These are phyloP conservation scores for Epinotia demarniana DNA, from an alignment of 2,888 invertebrate genomes.

Conservation along the genomic window DNA sequence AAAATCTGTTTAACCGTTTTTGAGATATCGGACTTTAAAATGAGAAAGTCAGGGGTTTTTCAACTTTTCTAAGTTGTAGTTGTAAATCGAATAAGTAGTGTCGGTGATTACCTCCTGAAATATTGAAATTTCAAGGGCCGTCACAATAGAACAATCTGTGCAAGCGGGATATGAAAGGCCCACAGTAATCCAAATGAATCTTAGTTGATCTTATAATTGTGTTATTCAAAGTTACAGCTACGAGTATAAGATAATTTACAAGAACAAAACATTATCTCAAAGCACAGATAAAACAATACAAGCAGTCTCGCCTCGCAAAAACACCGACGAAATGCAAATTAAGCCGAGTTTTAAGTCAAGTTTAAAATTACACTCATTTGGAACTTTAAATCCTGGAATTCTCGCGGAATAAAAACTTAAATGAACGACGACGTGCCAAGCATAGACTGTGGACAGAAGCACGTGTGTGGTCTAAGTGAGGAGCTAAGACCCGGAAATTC, in stretches of 20 bases:
- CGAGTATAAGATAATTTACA: background rate
- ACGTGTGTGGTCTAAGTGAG: conserved; percentile 3
- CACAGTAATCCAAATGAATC: too few species aligned
- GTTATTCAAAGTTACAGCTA: too few species aligned
- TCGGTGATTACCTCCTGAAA: too few species aligned
- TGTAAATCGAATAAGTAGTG: too few species aligned
- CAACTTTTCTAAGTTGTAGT: too few species aligned
- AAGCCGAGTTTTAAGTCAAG: conserved; percentile 43
- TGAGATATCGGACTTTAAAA: too few species aligned
- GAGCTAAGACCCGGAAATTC: background rate
- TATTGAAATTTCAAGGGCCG: too few species aligned
- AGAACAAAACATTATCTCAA: conserved; percentile 1
- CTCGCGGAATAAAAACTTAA: conserved; percentile 48
- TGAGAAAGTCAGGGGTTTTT: too few species aligned
- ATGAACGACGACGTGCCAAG: conserved; percentile 47
- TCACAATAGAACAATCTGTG: too few species aligned
- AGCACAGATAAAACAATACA: conserved; percentile 5
- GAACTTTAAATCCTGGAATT: conserved; percentile 45
- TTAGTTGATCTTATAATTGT: too few species aligned
- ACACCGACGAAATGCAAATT: conserved; percentile 43
- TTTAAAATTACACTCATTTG: conserved; percentile 48
- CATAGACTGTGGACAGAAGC: conserved; percentile 41
- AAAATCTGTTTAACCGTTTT: too few species aligned
- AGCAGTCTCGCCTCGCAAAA: conserved; percentile 10
- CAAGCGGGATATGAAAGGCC: too few species aligned